These are phyloP conservation scores for Danaus plexippus DNA, from an alignment of 1,140 invertebrate genomes.

Conservation along the genomic window DNA sequence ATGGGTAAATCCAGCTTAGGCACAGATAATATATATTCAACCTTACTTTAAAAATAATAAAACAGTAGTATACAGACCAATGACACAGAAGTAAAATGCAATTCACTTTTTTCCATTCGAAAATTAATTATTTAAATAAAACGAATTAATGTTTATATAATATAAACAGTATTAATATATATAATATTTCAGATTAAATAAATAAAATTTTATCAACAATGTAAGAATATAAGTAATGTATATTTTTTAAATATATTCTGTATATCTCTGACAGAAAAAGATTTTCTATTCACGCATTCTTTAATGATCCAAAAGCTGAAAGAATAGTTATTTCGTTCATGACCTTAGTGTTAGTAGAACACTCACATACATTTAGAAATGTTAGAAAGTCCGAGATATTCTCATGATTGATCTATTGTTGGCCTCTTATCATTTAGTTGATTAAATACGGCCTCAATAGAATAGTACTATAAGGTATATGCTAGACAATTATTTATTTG, in stretches of 20 bases:
- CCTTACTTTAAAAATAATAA: too few relatives aligned
- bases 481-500: too few relatives aligned
- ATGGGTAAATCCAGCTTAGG: too few relatives aligned
- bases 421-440: conserved; percentile 11
- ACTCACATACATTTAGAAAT: conserved; percentile 15
- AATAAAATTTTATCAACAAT: not conserved
- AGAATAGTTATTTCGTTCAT: conserved; percentile 1
- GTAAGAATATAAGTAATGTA: too few relatives aligned
- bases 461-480: not conserved
- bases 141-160: too few relatives aligned
- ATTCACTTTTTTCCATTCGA: too few relatives aligned
- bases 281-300: not conserved
- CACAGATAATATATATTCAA: too few relatives aligned
- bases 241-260: too few relatives aligned
- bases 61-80: too few relatives aligned
- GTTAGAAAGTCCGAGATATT: conserved; percentile 17
- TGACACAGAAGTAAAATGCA: too few relatives aligned
- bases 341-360: conserved; percentile 19
- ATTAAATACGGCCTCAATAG: conserved; percentile 13
- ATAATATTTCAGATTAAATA: not conserved
- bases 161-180: too few relatives aligned
- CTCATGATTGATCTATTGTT: conserved; percentile 20
- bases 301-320: not conserved
- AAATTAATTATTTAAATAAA: too few relatives aligned
- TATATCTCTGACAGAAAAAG: not conserved